Evolutionary conservation across 2,888 invertebrate species (phyloP).

Genomic region (Diaphora mendica): DNA sequence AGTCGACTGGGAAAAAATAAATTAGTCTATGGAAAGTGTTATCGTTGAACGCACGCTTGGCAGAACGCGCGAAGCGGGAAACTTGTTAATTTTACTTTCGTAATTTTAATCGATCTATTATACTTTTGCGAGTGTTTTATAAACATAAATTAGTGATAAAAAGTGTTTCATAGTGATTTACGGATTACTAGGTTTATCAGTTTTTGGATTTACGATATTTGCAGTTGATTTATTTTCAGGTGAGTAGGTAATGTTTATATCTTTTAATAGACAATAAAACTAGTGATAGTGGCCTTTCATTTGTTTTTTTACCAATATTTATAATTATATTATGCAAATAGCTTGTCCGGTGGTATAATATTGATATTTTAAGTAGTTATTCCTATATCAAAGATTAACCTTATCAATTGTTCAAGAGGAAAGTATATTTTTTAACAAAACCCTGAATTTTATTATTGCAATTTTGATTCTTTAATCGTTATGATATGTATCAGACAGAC

Average conservation of each 20-base stretch:
- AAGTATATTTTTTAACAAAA: background rate
- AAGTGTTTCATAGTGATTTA: conserved; percentile 12
- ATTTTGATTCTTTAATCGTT: background rate
- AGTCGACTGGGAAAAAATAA: conserved; percentile 48
- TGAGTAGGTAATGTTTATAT: conserved; percentile 4
- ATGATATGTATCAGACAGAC: too few species aligned
- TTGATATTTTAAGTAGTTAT: background rate
- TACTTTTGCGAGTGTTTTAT: conserved; percentile 31
- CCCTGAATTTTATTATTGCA: background rate
- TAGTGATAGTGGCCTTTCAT: background rate
- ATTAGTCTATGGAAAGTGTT: conserved; percentile 63
- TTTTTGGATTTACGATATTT: conserved; percentile 20
- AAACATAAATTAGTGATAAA: conserved; percentile 7
- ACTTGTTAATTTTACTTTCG: conserved; percentile 40
- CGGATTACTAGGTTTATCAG: conserved; percentile 11
- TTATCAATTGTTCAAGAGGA: background rate
- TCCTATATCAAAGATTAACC: too few species aligned
- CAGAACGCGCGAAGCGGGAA: conserved; percentile 51
- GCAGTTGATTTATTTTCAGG: conserved; percentile 15
- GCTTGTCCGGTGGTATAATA: background rate
- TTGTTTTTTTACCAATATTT: background rate
- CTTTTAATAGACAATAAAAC: background rate
- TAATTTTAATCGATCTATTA: conserved; percentile 31
- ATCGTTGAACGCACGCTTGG: conserved; percentile 56
- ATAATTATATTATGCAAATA: background rate